phyloP scores from a whole-genome alignment of 2,113 vertebrate species.

The Oncorhynchus tshawytscha region DNA sequence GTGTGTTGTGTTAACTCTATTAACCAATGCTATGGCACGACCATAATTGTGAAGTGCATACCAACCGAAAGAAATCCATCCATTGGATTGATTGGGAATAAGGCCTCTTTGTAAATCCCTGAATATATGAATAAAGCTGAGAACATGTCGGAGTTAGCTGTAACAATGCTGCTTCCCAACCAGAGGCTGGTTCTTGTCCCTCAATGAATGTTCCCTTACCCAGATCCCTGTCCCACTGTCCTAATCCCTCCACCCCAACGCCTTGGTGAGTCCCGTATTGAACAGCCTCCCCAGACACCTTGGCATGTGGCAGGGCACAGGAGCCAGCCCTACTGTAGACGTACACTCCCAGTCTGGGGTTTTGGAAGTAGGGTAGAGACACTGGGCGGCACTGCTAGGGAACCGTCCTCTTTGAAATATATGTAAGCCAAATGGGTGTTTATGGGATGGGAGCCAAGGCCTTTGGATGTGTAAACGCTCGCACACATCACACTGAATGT shows the following conservation, averaged over 20 bases:
- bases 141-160: slow-evolving; percentile 23
- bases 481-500: too few relatives aligned
- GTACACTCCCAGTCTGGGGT: slow-evolving; percentile 40
- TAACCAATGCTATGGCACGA: too few relatives aligned
- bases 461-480: slow-evolving; percentile 29
- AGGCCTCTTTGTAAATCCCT: slow-evolving; percentile 24
- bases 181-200: background rate
- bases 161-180: slow-evolving; percentile 10
- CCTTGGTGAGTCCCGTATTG: background rate
- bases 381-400: slow-evolving; percentile 64
- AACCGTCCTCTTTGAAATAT: slow-evolving; percentile 47
- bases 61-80: background rate
- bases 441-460: slow-evolving; percentile 25
- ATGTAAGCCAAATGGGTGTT: slow-evolving; percentile 26
- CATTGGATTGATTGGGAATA: slow-evolving; percentile 1
- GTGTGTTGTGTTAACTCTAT: too few relatives aligned
- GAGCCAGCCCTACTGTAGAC: slow-evolving; percentile 6
- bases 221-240: background rate
- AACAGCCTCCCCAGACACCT: slow-evolving; percentile 35
- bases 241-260: background rate
- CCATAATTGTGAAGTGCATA: background rate
- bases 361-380: slow-evolving; percentile 65
- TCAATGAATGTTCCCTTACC: background rate
- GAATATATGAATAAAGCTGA: slow-evolving; percentile 62
- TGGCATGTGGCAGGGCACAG: slow-evolving; percentile 39